Percentiles rank a stretch among this genome's conserved stretches.
phyloP scores from a whole-genome alignment of 2,797 vertebrate species.

The Pachyuromys duprasi region DNA sequence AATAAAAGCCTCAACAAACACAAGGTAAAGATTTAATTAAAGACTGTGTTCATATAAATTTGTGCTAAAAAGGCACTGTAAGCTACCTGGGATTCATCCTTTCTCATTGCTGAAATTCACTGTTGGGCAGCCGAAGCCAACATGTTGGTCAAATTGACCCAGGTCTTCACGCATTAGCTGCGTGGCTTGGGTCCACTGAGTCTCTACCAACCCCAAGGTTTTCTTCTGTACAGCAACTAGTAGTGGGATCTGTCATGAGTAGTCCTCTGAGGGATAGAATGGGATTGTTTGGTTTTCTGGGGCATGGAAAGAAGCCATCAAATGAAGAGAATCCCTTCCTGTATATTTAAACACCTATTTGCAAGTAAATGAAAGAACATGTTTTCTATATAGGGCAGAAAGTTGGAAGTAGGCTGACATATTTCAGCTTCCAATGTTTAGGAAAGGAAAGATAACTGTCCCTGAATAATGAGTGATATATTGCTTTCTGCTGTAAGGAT shows the following conservation, averaged over 20 bases:
- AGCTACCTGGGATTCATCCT: background rate
- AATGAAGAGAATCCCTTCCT: background rate
- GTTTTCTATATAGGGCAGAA: conserved; percentile 21
- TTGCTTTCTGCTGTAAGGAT: conserved; percentile 22
- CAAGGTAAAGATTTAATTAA: conserved; percentile 68
- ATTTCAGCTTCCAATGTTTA: background rate
- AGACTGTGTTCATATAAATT: conserved; percentile 45
- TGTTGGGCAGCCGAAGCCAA: background rate
- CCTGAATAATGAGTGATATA: background rate
- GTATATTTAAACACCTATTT: conserved; percentile 1
- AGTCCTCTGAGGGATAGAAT: background rate
- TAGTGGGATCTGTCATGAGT: background rate
- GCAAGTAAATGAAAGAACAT: background rate
- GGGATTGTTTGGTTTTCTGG: background rate
- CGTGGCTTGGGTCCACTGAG: background rate
- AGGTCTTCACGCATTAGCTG: background rate
- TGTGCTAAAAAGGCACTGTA: background rate
- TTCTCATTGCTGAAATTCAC: background rate
- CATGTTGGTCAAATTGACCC: background rate
- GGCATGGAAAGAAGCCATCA: background rate
- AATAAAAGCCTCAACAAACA: conserved; percentile 7
- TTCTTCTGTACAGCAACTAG: background rate
- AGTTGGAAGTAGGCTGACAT: background rate
- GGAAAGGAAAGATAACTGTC: background rate
- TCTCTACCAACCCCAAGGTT: background rate